Evolutionary conservation across 1,140 invertebrate genomes (phyloP).

Genomic region (Tetragonula clypearis): DNA sequence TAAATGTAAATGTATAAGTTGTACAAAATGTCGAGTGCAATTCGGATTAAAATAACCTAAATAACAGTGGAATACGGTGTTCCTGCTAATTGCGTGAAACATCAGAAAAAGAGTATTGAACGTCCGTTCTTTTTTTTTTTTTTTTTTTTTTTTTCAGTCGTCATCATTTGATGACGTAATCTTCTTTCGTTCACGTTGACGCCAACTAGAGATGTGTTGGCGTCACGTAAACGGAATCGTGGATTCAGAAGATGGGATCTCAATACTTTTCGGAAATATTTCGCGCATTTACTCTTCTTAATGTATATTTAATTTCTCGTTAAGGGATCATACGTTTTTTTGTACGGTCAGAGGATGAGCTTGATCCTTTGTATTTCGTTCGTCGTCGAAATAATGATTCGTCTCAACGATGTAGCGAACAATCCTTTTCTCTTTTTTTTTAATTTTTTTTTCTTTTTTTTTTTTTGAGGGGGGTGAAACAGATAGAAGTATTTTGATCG

Average conservation of each 20-base stretch:
- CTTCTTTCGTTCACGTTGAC: background rate
- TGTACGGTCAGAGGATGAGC: background rate
- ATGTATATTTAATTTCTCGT: constrained; percentile 18
- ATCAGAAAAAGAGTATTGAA: background rate
- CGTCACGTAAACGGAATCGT: no score
- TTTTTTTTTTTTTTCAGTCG: no score
- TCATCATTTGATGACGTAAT: background rate
- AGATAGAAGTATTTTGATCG: constrained; percentile 1
- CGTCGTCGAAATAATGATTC: background rate
- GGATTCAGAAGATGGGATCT: background rate
- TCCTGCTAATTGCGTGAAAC: constrained; percentile 24
- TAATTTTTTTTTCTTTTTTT: background rate
- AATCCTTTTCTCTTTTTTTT: background rate
- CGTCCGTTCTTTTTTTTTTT: background rate
- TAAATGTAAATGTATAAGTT: constrained; percentile 48
- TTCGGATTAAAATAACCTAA: constrained; percentile 31
- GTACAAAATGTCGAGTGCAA: constrained; percentile 53
- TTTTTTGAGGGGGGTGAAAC: background rate
- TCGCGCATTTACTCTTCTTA: background rate
- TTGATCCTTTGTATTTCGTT: constrained; percentile 7
- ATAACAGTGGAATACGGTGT: constrained; percentile 10
- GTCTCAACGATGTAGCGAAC: background rate
- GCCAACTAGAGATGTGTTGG: no score
- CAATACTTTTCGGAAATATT: constrained; percentile 8
- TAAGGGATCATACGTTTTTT: background rate